Percentiles rank a stretch among this genome's conserved stretches.
phyloP scores from a whole-genome alignment of 2,113 vertebrate genomes.

The Sapajus apella region DNA sequence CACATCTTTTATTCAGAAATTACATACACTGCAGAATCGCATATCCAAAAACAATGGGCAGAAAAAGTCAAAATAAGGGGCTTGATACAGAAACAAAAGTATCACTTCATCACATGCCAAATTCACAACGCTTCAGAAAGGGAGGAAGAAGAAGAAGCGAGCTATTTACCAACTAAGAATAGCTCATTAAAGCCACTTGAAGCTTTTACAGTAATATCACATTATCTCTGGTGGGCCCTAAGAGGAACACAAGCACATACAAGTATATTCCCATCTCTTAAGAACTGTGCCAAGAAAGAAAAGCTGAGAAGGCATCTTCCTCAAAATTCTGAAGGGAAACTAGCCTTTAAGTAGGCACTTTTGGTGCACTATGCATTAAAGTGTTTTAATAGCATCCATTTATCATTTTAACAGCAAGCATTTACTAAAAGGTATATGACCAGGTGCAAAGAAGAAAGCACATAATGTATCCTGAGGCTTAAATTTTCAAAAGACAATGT shows the following conservation, averaged over 20 bases:
- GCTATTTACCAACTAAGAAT: slow-evolving; percentile 22
- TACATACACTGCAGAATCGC: background rate
- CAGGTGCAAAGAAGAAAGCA: slow-evolving; percentile 65
- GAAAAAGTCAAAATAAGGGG: background rate
- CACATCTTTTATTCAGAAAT: background rate
- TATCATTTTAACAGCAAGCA: slow-evolving; percentile 70
- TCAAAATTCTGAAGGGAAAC: slow-evolving; percentile 75
- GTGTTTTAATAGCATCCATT: slow-evolving; percentile 73
- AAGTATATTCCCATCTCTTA: slow-evolving; percentile 13
- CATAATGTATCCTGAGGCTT: slow-evolving; percentile 53
- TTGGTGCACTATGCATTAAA: slow-evolving; percentile 67
- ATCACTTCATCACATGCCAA: background rate
- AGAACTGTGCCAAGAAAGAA: slow-evolving; percentile 71
- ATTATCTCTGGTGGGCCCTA: background rate
- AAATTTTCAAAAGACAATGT: slow-evolving; percentile 64
- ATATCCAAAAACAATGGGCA: background rate
- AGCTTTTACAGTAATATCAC: slow-evolving; percentile 28
- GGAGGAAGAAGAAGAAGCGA: background rate
- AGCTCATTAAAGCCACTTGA: slow-evolving; percentile 13
- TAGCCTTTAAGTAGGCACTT: slow-evolving; percentile 71
- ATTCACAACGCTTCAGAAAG: background rate
- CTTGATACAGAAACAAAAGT: background rate
- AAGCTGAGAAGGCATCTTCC: slow-evolving; percentile 75
- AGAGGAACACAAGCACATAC: background rate
- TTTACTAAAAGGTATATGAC: slow-evolving; percentile 69